Evolutionary conservation across 2,888 invertebrate species (phyloP), one percentile per base, ranked within the genome.

Genomic region (Amiota communis): DNA sequence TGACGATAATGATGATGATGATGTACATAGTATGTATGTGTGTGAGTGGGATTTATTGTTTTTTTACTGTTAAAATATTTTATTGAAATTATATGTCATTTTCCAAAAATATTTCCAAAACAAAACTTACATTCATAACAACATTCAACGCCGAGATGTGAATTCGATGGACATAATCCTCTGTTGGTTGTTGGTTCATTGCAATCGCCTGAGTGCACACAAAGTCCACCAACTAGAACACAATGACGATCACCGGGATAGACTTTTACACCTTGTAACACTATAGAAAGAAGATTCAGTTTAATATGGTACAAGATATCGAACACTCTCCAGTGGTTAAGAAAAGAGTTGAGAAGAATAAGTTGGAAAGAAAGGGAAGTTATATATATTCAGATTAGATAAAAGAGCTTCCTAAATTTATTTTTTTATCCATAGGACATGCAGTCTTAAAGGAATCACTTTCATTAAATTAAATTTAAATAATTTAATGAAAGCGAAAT

Each of bases 101-200:
- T 15, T n/a, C 6, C 15, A 53, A 15, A 53, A 20, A 71, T 70
- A 49, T n/a, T 51, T 8, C 17, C 48, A 36, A 9, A 13, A 1
- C 11, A 46, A 20, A 76, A 81, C 87, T 88, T 81, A 89, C 89
- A 78, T 82, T 89, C 89, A 75, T 87, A 90, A 71, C 89, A 89
- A 73, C 89, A 89, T 72, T 89, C 89, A 12, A 88, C 88, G 11
- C 89, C 90, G 13, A 78, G 72, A 53, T 84, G 80, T 13, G 78
- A 49, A 69, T 86, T 88, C 8, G 82, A 77, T 71, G 88, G 88
- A 68, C 89, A 89, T 11, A 90, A 80, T 15, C 89, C 89, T 72
- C 77, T 82, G 68, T 85, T 88, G 23, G 85, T 85, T 11, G 89
- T 87, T 8, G 81, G 82, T 51, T 82, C 80, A 2, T 78, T 76